Evolutionary conservation across 2,797 vertebrate genomes (phyloP), one percentile per base, ranked within the genome.

Genomic region (Takifugu rubripes): DNA sequence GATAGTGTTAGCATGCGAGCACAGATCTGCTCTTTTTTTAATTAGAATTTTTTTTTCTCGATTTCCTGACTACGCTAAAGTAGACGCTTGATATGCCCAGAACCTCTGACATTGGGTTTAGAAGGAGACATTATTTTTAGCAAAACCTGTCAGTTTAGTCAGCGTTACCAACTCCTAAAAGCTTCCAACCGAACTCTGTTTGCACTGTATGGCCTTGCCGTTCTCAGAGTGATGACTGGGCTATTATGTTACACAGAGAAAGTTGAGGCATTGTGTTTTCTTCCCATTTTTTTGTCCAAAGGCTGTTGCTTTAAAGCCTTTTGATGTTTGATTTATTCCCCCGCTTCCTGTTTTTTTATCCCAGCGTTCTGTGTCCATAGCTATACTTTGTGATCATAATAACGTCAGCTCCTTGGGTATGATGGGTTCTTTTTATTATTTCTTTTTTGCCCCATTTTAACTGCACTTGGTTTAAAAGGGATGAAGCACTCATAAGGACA

Each of bases 241-340:
- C 86, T 86, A 88, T 88, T 82, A 84, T 88, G 74, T 90, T 88
- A 85, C 88, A 67, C 83, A 81, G 87, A 87, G 86, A 90, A 87
- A 89, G 87, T 75, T 57, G 83, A 85, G 72, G 78, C 82, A 33
- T 62, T 2, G 70, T 67, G 44, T 53, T 57, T 71, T 77, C 71
- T 82, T 78, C 75, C 73, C 70, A 81, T 86, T 77, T 72, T 77
- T 77, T 33, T 33, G 14, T 40, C 36, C 82, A 74, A 70, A 77
- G 73, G 62, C 75, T 59, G 11, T 68, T 26, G 52, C 78, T 83
- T 83, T 61, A 69, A 56, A 55, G 69, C 61, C 78, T 83, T 86
- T 79, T 83, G 73, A 85, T 84, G 87, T 86, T 77, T 81, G 78
- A 82, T 86, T 82, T 72, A 86, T 82, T 72, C 78, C 78, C 68